Percentiles rank a stretch among this genome's conserved stretches.
Evolutionary conservation across 2,113 vertebrate species (phyloP).

Genomic region (Oncorhynchus nerka): DNA sequence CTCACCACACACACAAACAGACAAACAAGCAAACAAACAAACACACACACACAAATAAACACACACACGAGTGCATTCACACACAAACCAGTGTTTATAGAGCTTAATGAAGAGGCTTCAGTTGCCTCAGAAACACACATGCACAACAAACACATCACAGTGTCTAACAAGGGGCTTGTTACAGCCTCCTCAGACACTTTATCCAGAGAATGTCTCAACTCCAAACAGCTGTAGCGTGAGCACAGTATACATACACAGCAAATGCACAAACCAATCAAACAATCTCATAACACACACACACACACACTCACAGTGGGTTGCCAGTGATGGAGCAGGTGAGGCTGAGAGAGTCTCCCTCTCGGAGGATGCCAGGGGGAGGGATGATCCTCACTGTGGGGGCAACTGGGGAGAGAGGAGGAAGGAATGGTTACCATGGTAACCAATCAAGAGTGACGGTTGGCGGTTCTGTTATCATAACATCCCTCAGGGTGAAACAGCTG

Average conservation of each 20-base stretch:
- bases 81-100: not conserved
- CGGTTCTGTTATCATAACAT: constrained; percentile 64
- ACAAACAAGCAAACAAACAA: not conserved
- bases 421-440: constrained; percentile 58
- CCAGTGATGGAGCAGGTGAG: constrained; percentile 82
- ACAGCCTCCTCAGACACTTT: not conserved
- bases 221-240: not conserved
- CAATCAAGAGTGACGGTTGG: constrained; percentile 31
- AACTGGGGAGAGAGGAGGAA: constrained; percentile 58
- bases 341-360: constrained; percentile 86
- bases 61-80: too few relatives aligned
- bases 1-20: not conserved
- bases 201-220: not conserved
- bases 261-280: constrained; percentile 16
- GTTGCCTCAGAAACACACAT: not conserved
- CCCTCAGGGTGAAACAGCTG: constrained; percentile 52
- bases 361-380: constrained; percentile 80
- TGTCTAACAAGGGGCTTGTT: not conserved
- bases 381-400: constrained; percentile 84
- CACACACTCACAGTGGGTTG: constrained; percentile 83
- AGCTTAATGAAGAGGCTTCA: not conserved
- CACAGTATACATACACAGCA: constrained; percentile 12
- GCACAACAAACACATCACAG: not conserved
- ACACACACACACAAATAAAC: too few relatives aligned
- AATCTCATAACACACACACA: constrained; percentile 6